Evolutionary conservation across 2,113 vertebrate genomes (phyloP).

Genomic region (Phaethon lepturus): DNA sequence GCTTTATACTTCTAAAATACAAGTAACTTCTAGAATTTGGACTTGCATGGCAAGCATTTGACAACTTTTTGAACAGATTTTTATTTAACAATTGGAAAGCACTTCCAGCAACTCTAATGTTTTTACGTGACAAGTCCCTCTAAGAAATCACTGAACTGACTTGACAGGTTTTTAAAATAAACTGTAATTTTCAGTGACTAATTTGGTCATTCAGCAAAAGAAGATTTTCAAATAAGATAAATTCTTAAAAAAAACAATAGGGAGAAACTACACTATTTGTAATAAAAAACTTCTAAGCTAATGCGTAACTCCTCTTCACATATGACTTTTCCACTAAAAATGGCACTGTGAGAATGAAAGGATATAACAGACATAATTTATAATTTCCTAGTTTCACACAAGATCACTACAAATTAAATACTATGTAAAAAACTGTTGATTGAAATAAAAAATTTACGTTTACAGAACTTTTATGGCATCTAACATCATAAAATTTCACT

Average conservation of each 20-base stretch:
- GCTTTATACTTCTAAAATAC: neutral
- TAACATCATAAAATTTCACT: neutral
- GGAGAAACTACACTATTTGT: neutral
- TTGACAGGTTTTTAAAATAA: slow-evolving; percentile 14
- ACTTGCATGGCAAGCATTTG: neutral
- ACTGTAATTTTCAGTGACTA: neutral
- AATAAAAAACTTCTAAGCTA: neutral
- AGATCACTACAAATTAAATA: neutral
- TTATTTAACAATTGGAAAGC: neutral
- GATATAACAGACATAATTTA: neutral
- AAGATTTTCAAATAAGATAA: neutral
- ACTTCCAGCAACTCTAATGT: neutral
- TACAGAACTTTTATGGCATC: neutral
- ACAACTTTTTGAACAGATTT: neutral
- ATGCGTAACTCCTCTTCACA: neutral
- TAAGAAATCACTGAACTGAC: neutral
- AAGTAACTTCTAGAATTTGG: neutral
- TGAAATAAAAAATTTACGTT: neutral
- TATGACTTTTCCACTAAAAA: neutral
- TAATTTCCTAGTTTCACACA: neutral
- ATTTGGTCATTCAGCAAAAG: neutral
- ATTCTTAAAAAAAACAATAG: neutral
- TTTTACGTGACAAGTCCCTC: neutral
- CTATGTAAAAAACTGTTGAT: neutral
- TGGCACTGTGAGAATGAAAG: neutral